Base-by-base conservation (phyloP, 2,888 invertebrate genomes). In the Pandemis cinnamomeana region DNA sequence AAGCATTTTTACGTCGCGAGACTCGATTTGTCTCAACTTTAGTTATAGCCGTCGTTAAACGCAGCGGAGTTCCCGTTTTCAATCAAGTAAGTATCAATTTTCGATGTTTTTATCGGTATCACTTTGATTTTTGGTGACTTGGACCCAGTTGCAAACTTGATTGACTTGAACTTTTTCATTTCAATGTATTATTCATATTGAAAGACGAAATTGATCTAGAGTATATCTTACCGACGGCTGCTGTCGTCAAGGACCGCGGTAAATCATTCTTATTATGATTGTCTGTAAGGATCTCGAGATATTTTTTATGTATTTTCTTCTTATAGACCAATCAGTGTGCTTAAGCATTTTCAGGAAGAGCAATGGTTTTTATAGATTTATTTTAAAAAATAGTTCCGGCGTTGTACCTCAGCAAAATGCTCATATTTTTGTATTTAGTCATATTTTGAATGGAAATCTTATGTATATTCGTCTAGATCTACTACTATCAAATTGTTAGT, bases 1-100 rank as follows among this genome's bases (percentile, higher is more conserved):
- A 78, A 83, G 81, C 84, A 82, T 82, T 80, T 83, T 77, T 77
- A 79, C 75, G 69, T 72, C 75, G 66, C 53, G 46, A 46, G 63
- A 78, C 68, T 76, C 64, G 63, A 71, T 67, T 76, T 68, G 36
- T 67, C 71, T 71, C 46, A 67, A 68, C 48, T 64, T 74, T 8
- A 53, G 64, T 68, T 74, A 71, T 71, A 60, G 67, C 71, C 46
- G 58, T 67, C 76, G 70, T 76, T 73, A 76, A 76, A 75, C 71
- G 69, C 71, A 51, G 62, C 70, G 46, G 61, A 61, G 71, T 53
- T 58, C 41, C 62, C 72, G 64, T 60, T 64, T 76, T 76, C 68
- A 73, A 75, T 75, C 72, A 76, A 66, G 75, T 63, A 71, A 76
- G 75, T 75, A 73, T 73, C 61, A 62, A 48, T 69, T 62, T 62